Base-by-base conservation (phyloP, 2,888 invertebrate species). In the Oegoconia quadripuncta region DNA sequence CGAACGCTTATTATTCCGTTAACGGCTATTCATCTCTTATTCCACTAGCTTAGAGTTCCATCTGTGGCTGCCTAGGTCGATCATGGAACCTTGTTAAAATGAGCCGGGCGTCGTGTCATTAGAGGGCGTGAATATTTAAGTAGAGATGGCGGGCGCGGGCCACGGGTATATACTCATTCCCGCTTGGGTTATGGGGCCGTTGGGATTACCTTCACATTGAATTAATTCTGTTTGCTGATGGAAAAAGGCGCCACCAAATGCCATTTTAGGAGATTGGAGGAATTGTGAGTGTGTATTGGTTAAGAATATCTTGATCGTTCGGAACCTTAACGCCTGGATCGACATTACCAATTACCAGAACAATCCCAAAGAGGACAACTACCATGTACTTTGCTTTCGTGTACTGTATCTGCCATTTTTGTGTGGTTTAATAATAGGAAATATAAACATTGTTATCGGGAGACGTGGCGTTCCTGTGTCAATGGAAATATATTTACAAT, bases 61-160 rank as follows among this genome's bases (percentile, higher is more conserved):
- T 55, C 50, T 53, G 46, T 47, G 38, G 39, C 40, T 45, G 46
- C 39, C 46, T 49, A 52, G 54, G 52, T 56, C 54, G 56, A 50
- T 55, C 57, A 64, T 71, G 65, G 70, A 64, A 69, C 70, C 63
- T 65, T 74, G 74, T 76, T 67, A 64, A 59, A 73, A 66, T 63
- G 65, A 67, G 58, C 64, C 70, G 63, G n/a, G 61, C 69, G 64
- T 64, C 73, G 74, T 77, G 79, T 81, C 81, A 82, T 82, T 82
- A 82, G 75, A 74, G 76, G 77, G 74, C 72, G 72, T 82, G 78
- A 83, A 83, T 83, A 81, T 81, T 82, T 82, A 74, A 83, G 70
- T 66, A 66, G 72, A 73, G 64, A 66, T 61, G 75, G 71, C 72
- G 73, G 69, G 70, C 64, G 63, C 69, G 64, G 61, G 55, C 64